Base-by-base conservation (phyloP, 2,888 invertebrate genomes). In the Altica lythri region DNA sequence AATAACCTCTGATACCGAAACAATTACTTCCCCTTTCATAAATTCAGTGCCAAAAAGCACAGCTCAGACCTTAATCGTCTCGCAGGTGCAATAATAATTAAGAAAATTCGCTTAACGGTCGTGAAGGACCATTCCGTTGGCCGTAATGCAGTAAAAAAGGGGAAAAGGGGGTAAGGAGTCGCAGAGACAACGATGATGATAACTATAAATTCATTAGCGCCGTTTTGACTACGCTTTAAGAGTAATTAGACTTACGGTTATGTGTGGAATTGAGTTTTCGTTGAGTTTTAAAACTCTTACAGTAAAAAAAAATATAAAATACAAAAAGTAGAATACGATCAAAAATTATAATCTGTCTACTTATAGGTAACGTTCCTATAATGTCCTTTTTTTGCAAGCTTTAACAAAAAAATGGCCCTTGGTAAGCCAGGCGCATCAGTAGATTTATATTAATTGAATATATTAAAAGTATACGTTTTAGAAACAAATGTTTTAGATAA, bases 151-250 rank as follows among this genome's bases (percentile, higher is more conserved):
- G 45, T 52, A 40, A 25, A 40, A 51, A 54, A 43, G 35, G 37
- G 47, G 35, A 47, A 43, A 42, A 46, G 42, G 43, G 35, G 51
- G 50, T 34, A 45, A 40, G 40, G 49, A 46, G 49, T 38, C 22
- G 25, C 18, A 37, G 40, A 46, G 46, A 58, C 54, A 60, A 64
- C 66, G 61, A 64, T 64, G 66, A 63, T 63, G 66, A 68, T 67
- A 66, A 67, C 68, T 66, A 68, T 68, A 68, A 68, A 68, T 68
- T 68, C 66, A 68, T 68, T 68, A 68, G 65, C 60, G 62, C 57
- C 61, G 60, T 63, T 68, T 66, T 67, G 66, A 68, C 64, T 66
- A 67, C 68, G 66, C 66, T 65, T 57, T 57, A 40, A 62, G 58
- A 62, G 61, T 66, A 67, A 68, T 68, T 68, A 68, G 63, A 62